phyloP scores from a whole-genome alignment of 2,113 vertebrate species.

The Callipepla californica region DNA sequence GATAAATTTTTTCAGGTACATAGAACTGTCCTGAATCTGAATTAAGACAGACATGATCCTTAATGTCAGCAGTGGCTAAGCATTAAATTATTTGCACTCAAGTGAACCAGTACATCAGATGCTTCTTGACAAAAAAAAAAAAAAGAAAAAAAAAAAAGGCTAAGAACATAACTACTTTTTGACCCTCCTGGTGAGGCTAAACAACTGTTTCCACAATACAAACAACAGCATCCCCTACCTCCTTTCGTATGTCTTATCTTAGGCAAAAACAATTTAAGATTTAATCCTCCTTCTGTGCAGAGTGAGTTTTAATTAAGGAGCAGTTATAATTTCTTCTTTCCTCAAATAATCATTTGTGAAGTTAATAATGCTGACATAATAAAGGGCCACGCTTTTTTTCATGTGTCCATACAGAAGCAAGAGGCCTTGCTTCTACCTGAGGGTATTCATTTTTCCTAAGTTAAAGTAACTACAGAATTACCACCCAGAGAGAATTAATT shows the following conservation, averaged over 20 bases:
- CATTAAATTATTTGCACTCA: neutral
- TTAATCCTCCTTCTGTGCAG: neutral
- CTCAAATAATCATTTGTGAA: neutral
- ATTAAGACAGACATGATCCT: neutral
- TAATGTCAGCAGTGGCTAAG: neutral
- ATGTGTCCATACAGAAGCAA: neutral
- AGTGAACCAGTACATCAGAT: neutral
- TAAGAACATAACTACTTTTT: neutral
- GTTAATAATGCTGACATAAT: neutral
- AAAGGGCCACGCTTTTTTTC: neutral
- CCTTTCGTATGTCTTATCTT: neutral
- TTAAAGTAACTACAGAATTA: neutral
- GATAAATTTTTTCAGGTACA: neutral
- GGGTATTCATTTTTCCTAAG: neutral
- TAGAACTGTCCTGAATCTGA: neutral
- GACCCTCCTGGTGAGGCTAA: neutral
- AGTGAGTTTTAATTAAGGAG: neutral
- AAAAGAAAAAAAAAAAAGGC: too few species aligned
- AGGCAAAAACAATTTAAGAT: neutral
- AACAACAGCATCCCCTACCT: neutral
- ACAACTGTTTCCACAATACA: neutral
- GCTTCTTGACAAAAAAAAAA: neutral
- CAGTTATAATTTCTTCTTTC: neutral
- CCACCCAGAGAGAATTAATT: neutral
- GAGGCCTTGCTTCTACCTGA: neutral